Percentiles rank a stretch among this genome's conserved stretches.
phyloP scores from a whole-genome alignment of 2,797 vertebrate genomes.

The Squalus acanthias region DNA sequence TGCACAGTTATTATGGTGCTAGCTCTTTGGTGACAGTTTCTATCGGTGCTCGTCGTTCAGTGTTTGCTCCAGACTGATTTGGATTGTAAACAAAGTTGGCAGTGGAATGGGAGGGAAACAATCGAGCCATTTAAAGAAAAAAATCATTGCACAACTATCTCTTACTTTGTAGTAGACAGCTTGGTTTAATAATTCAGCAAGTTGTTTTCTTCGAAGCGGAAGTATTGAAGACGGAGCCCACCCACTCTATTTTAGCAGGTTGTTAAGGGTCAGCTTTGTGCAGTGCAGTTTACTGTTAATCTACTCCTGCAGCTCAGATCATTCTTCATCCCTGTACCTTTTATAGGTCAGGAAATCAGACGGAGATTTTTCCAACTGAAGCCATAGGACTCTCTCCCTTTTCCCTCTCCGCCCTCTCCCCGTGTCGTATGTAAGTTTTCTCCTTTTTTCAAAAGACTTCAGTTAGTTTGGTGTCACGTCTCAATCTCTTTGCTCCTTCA shows the following conservation, averaged over 20 bases:
- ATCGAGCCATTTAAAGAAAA: background rate
- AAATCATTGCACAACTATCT: background rate
- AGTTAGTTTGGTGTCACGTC: background rate
- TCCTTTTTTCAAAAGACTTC: background rate
- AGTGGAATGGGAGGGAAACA: background rate
- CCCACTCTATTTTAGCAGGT: background rate
- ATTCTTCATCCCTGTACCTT: background rate
- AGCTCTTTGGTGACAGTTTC: background rate
- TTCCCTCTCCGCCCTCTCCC: no score
- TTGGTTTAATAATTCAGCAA: background rate
- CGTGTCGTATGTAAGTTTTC: background rate
- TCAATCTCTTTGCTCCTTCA: background rate
- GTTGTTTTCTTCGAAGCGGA: background rate
- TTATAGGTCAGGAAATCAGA: background rate
- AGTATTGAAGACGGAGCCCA: background rate
- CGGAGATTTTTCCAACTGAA: background rate
- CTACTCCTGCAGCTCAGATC: background rate
- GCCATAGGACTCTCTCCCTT: background rate
- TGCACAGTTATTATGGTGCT: background rate
- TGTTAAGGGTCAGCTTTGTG: background rate
- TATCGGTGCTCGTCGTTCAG: background rate
- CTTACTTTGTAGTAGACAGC: background rate
- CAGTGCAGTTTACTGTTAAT: background rate
- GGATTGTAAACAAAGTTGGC: conserved; percentile 3
- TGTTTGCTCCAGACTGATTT: background rate